Evolutionary conservation across 2,888 invertebrate species (phyloP).

Genomic region (Pristionchus exspectatus): DNA sequence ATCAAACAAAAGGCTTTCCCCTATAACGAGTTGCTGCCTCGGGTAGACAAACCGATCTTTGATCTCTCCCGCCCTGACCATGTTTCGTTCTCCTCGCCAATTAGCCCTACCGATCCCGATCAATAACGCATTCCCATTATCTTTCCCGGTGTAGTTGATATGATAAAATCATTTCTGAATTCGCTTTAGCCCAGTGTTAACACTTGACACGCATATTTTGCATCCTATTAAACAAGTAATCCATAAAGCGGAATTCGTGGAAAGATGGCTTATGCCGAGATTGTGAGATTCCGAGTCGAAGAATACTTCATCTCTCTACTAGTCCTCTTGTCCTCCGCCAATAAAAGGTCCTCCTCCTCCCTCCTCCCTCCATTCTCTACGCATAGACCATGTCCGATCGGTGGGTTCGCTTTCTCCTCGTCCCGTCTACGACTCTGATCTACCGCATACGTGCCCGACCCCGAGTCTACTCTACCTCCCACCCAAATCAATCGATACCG

Average conservation of each 20-base stretch:
- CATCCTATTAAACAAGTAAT: too few species aligned
- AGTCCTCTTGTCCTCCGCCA: background rate
- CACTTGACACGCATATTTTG: too few species aligned
- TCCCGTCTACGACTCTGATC: background rate
- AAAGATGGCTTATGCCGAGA: too few species aligned
- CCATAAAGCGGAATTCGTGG: too few species aligned
- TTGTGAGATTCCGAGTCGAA: background rate
- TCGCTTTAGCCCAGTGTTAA: too few species aligned
- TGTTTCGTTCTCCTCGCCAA: background rate
- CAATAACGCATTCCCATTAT: background rate
- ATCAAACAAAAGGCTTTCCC: background rate
- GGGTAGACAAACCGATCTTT: conserved; percentile 13
- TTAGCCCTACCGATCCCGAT: background rate
- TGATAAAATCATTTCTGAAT: too few species aligned
- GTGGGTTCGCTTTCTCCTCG: background rate
- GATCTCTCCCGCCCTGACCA: background rate
- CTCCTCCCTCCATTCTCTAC: conserved; percentile 20
- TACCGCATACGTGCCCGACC: background rate
- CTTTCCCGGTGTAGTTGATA: background rate
- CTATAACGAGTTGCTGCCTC: background rate
- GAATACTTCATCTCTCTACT: background rate
- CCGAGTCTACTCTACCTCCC: too few species aligned
- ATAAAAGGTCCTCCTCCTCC: background rate
- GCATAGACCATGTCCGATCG: background rate
- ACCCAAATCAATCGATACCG: too few species aligned